Percentiles rank a stretch among this genome's conserved stretches.
phyloP scores from a whole-genome alignment of 2,797 vertebrate species.

The Cynopterus sphinx region DNA sequence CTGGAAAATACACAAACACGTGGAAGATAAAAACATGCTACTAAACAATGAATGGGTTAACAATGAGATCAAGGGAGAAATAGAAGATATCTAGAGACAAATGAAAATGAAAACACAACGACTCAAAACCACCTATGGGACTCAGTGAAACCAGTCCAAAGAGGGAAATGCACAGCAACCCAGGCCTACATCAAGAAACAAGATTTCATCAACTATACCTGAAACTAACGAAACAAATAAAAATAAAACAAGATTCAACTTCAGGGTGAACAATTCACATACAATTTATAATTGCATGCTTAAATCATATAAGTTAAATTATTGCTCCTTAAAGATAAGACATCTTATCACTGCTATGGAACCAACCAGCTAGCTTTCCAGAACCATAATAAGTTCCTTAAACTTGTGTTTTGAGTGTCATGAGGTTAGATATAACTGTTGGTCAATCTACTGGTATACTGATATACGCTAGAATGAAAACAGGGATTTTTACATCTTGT shows the following conservation, averaged over 20 bases:
- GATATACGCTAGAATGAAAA: slow-evolving; percentile 37
- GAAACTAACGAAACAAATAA: too few species aligned
- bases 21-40: too few species aligned
- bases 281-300: slow-evolving; percentile 28
- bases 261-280: slow-evolving; percentile 26
- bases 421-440: not conserved
- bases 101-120: too few species aligned
- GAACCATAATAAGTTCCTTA: not conserved
- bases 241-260: not conserved
- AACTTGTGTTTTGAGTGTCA: slow-evolving; percentile 35
- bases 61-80: too few species aligned
- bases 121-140: too few species aligned
- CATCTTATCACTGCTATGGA: not conserved
- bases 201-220: too few species aligned
- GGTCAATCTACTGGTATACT: not conserved
- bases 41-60: too few species aligned
- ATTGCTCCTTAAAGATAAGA: not conserved
- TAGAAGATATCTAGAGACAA: too few species aligned
- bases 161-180: too few species aligned
- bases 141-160: too few species aligned
- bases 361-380: slow-evolving; percentile 2
- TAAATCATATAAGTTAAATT: slow-evolving; percentile 26
- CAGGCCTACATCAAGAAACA: too few species aligned
- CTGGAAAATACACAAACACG: too few species aligned
- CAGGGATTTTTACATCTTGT: slow-evolving; percentile 27